phyloP scores from a whole-genome alignment of 2,888 invertebrate species.

The Patella depressa region DNA sequence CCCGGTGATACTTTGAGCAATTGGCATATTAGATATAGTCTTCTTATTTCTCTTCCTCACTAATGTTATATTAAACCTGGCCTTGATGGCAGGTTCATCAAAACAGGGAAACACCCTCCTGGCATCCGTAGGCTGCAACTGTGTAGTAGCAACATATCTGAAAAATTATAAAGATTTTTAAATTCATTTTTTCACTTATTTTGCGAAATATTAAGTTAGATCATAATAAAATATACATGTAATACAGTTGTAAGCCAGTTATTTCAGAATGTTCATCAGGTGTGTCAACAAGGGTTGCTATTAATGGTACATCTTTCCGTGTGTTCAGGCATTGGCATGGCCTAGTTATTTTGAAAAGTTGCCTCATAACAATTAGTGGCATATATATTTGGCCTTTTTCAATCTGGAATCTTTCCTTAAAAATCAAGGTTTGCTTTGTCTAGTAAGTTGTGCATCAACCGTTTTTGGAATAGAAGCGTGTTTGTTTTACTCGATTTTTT shows the following conservation, averaged over 20 bases:
- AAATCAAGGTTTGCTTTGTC: too few relatives aligned
- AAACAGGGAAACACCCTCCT: constrained; percentile 94
- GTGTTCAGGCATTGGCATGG: too few relatives aligned
- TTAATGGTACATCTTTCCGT: too few relatives aligned
- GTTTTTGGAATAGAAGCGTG: too few relatives aligned
- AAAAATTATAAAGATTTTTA: constrained; percentile 18
- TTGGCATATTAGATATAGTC: constrained; percentile 59
- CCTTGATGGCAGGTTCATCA: constrained; percentile 90
- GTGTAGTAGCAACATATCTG: constrained; percentile 81
- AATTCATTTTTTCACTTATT: neutral
- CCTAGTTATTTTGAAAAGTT: too few relatives aligned
- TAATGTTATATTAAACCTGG: constrained; percentile 84
- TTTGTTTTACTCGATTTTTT: too few relatives aligned
- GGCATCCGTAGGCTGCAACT: constrained; percentile 92
- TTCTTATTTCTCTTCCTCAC: constrained; percentile 70
- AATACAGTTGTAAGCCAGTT: neutral
- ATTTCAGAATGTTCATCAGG: neutral
- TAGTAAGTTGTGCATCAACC: too few relatives aligned
- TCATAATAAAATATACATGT: neutral
- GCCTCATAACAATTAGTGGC: too few relatives aligned
- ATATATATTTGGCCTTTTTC: too few relatives aligned
- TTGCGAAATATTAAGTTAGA: too few relatives aligned
- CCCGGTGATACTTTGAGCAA: neutral
- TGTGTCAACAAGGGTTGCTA: too few relatives aligned
- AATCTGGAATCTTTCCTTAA: too few relatives aligned